Percentiles rank a stretch among this genome's conserved stretches.
These are phyloP conservation scores for Hypothenemus hampei DNA, from an alignment of 1,140 invertebrate species.

Conservation along the genomic window DNA sequence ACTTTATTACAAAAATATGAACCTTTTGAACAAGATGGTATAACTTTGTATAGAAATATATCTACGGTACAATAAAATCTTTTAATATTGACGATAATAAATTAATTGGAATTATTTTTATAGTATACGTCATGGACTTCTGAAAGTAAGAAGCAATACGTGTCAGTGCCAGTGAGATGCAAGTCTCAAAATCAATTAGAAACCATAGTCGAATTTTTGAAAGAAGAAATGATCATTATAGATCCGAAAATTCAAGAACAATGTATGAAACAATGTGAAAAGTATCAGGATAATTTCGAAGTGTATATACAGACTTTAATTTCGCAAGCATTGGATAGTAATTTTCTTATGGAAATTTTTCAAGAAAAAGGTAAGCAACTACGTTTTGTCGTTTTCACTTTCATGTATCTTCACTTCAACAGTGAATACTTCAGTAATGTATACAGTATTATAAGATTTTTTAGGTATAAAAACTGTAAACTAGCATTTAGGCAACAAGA, in stretches of 20 bases:
- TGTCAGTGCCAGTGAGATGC: constrained; percentile 69
- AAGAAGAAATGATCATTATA: constrained; percentile 63
- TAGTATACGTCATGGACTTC: constrained; percentile 77
- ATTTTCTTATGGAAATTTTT: constrained; percentile 83
- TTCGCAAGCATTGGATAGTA: constrained; percentile 82
- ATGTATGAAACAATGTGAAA: constrained; percentile 67
- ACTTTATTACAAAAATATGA: constrained; percentile 82
- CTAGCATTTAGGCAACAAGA: too few species aligned
- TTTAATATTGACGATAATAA: constrained; percentile 9
- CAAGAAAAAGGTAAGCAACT: constrained; percentile 75
- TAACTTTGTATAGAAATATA: constrained; percentile 77
- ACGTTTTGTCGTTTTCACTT: too few species aligned
- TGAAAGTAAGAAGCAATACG: constrained; percentile 71
- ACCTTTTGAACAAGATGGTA: constrained; percentile 74
- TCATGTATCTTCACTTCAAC: too few species aligned
- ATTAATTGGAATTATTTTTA: background rate
- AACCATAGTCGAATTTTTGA: constrained; percentile 74
- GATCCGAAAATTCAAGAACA: constrained; percentile 69
- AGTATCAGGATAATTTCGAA: constrained; percentile 81
- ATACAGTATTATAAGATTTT: too few species aligned
- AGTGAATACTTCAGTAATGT: too few species aligned
- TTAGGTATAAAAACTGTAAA: too few species aligned
- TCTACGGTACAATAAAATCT: constrained; percentile 74
- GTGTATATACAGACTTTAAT: constrained; percentile 87
- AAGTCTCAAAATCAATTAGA: constrained; percentile 66